A percentile compares a stretch with the other conserved stretches of the same genome.
These are phyloP conservation scores for Cairina moschata DNA, from an alignment of 2,113 vertebrate genomes.

Conservation along the genomic window DNA sequence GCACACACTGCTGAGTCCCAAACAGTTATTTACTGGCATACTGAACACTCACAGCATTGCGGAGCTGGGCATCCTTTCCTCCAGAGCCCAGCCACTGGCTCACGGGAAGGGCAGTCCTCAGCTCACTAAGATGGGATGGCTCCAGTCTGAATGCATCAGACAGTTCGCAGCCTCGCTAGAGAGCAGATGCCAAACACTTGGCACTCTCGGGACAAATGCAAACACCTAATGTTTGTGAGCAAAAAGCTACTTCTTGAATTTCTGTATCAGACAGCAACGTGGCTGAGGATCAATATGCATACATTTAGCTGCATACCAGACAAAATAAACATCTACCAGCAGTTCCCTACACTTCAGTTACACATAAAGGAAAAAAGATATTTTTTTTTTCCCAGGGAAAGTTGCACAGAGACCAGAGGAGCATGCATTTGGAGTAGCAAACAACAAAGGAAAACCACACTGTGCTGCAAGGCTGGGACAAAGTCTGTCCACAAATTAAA, in stretches of 20 bases:
- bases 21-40: background rate
- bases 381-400: background rate
- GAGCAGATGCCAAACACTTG: background rate
- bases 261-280: background rate
- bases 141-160: background rate
- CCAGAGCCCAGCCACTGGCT: background rate
- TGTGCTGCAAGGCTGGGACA: background rate
- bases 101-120: accelerated
- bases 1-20: background rate
- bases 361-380: background rate
- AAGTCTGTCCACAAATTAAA: background rate
- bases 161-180: background rate
- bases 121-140: accelerated
- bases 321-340: background rate
- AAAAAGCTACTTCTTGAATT: background rate
- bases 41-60: background rate
- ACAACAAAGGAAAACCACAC: background rate
- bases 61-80: background rate
- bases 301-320: background rate
- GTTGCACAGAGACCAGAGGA: background rate
- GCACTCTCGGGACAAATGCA: background rate
- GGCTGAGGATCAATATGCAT: background rate
- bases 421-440: background rate
- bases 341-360: background rate
- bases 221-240: background rate